phyloP scores from a whole-genome alignment of 1,140 invertebrate species.

The Trachymyrmex cornetzi region DNA sequence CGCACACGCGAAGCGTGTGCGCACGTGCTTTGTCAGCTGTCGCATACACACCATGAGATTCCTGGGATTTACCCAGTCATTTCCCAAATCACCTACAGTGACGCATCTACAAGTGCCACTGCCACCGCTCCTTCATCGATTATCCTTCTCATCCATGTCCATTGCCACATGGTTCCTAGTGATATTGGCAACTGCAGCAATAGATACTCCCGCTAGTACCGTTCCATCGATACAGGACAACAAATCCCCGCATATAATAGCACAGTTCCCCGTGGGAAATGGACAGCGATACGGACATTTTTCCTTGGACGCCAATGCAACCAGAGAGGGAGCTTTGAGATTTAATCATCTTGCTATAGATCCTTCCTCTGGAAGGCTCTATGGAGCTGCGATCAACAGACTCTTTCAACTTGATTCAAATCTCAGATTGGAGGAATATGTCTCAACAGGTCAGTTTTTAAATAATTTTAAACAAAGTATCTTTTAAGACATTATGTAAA shows the following conservation, averaged over 20 bases:
- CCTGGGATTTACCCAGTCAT: slow-evolving; percentile 78
- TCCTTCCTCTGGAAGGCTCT: slow-evolving; percentile 88
- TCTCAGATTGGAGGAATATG: slow-evolving; percentile 90
- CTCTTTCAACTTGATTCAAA: slow-evolving; percentile 93
- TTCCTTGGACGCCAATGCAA: slow-evolving; percentile 81
- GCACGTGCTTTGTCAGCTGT: slow-evolving; percentile 74
- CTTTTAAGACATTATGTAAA: too few relatives aligned
- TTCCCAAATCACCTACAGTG: slow-evolving; percentile 69
- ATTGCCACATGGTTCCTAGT: slow-evolving; percentile 76
- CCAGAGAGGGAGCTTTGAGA: slow-evolving; percentile 81
- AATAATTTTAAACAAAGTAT: too few relatives aligned
- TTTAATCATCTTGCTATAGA: slow-evolving; percentile 90
- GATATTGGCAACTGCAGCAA: slow-evolving; percentile 75
- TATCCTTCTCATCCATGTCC: slow-evolving; percentile 72
- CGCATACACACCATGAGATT: slow-evolving; percentile 81
- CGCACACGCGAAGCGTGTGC: slow-evolving; percentile 75
- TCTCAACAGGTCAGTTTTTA: slow-evolving; percentile 87
- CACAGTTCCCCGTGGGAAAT: slow-evolving; percentile 77
- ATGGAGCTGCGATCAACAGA: slow-evolving; percentile 94
- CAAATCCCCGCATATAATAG: slow-evolving; percentile 78
- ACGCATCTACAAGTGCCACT: slow-evolving; percentile 51
- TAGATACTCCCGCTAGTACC: slow-evolving; percentile 74
- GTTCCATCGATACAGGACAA: slow-evolving; percentile 70
- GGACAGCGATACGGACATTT: slow-evolving; percentile 71
- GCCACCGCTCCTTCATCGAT: slow-evolving; percentile 36